Evolutionary conservation across 2,797 vertebrate species (phyloP), one percentile per base, ranked within the genome.

Genomic region (Falco novaeseelandiae): DNA sequence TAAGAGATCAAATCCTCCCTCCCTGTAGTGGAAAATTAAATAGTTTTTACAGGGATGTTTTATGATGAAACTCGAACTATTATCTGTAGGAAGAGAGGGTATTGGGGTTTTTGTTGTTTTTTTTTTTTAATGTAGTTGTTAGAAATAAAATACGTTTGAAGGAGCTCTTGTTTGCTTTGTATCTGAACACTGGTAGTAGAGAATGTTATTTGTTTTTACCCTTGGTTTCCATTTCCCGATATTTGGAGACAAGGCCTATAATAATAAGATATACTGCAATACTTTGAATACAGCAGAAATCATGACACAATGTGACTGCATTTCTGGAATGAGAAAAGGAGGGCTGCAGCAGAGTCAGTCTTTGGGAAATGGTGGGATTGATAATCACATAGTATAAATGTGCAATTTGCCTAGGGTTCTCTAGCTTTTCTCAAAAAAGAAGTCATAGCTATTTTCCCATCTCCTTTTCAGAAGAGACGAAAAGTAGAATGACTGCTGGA

Each of bases 1-100:
- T 98, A 98, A 98, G 98, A 97, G 96, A 98, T 98, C 97, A 98
- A 97, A 95, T 93, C 90, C 96, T 98, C 87, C 88, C 74, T 97
- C 96, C 92, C 92, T 92, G 90, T 86, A 97, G 94, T 95, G 74
- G 97, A 97, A 97, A 98, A 98, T 98, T 98, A 98, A 98, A 97
- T 97, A 97, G 97, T 96, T 98, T 98, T 98, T 97, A 98, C 27
- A 91, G 83, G 86, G 95, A 85, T 96, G 63, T 94, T 97, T 98
- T 96, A 97, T 87, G 88, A 95, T 96, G 90, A 91, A 97, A 89
- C 71, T 91, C 73, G 95, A 82, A 91, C 83, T 87, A 76, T 90
- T 97, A 94, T 94, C 82, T 93, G 48, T 88, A 62, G 58, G 61
- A 79, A 90, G 91, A 90, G 51, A 34, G 23, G 19, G 62, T 57